A percentile compares a stretch with the other conserved stretches of the same genome.
Conservation (phyloP, 2,888 invertebrate genomes). For the Hypsopygia costalis region DNA sequence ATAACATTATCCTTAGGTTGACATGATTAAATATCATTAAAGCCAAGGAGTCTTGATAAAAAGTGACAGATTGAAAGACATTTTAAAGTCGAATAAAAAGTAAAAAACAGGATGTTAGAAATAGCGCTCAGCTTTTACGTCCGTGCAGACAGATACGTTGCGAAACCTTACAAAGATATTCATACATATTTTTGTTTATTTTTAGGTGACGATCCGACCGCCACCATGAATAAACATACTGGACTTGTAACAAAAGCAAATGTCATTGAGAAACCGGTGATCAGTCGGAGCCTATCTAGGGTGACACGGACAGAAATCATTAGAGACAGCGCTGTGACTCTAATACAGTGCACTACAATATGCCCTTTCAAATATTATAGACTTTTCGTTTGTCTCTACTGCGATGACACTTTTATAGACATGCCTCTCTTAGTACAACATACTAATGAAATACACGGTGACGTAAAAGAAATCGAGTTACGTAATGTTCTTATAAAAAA, state of each 20-base stretch:
- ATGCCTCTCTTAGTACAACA: not conserved
- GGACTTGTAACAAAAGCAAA: not conserved
- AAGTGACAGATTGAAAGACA: too few species aligned
- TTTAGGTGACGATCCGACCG: constrained; percentile 53
- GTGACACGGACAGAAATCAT: constrained; percentile 6
- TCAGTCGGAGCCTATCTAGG: not conserved
- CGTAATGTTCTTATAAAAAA: not conserved
- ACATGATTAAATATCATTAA: too few species aligned
- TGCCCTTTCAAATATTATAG: not conserved
- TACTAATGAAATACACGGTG: not conserved
- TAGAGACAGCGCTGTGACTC: not conserved
- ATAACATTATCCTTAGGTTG: too few species aligned
- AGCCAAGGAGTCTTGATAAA: too few species aligned
- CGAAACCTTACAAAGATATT: too few species aligned
- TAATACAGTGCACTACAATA: not conserved
- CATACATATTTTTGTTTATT: constrained; percentile 40
- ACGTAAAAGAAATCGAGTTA: not conserved
- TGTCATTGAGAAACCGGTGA: too few species aligned
- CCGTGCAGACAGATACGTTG: too few species aligned
- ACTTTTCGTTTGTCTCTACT: not conserved
- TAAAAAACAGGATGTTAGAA: too few species aligned
- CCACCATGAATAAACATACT: constrained; percentile 11
- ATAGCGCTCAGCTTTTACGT: too few species aligned
- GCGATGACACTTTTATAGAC: not conserved
- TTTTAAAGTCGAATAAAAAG: too few species aligned